Conservation (phyloP, 2,888 invertebrate species). For the Dicranocentrus wangi region DNA sequence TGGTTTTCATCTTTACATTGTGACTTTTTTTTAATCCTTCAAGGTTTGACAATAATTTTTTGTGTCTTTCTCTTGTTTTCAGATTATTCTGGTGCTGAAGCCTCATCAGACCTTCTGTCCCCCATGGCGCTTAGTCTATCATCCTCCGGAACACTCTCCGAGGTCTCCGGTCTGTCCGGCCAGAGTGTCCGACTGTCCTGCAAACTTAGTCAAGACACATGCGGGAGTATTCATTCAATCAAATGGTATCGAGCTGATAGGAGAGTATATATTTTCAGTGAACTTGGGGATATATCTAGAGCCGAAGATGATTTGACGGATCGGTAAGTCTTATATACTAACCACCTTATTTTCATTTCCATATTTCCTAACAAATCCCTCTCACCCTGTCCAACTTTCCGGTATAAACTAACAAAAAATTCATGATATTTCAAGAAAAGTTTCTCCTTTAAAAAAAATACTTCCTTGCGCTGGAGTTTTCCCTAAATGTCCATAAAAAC, state of each 20-base stretch:
- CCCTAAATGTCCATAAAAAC: background rate
- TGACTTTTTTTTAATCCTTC: too few relatives aligned
- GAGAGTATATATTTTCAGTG: slow-evolving; percentile 85
- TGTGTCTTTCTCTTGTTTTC: too few relatives aligned
- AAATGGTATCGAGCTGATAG: slow-evolving; percentile 87
- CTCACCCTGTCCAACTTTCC: background rate
- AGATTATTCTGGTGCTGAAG: slow-evolving; percentile 59
- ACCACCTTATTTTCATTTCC: too few relatives aligned
- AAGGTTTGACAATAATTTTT: too few relatives aligned
- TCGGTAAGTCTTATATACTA: slow-evolving; percentile 78
- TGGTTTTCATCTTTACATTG: too few relatives aligned
- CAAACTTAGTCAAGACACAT: slow-evolving; percentile 81
- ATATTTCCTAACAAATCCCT: background rate
- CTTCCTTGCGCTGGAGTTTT: background rate
- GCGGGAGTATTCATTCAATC: slow-evolving; percentile 87
- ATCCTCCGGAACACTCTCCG: slow-evolving; percentile 75
- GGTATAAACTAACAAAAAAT: background rate
- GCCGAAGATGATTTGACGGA: slow-evolving; percentile 83
- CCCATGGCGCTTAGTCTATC: slow-evolving; percentile 61
- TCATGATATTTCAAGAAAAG: background rate
- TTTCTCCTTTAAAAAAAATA: background rate
- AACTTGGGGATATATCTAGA: slow-evolving; percentile 80
- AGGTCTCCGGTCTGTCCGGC: slow-evolving; percentile 82
- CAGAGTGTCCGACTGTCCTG: slow-evolving; percentile 83
- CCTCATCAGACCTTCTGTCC: too few relatives aligned